Percentiles rank a stretch among this genome's conserved stretches.
phyloP scores from a whole-genome alignment of 92 coral and sea anemone genomes.

The Epizoanthus scotinus region DNA sequence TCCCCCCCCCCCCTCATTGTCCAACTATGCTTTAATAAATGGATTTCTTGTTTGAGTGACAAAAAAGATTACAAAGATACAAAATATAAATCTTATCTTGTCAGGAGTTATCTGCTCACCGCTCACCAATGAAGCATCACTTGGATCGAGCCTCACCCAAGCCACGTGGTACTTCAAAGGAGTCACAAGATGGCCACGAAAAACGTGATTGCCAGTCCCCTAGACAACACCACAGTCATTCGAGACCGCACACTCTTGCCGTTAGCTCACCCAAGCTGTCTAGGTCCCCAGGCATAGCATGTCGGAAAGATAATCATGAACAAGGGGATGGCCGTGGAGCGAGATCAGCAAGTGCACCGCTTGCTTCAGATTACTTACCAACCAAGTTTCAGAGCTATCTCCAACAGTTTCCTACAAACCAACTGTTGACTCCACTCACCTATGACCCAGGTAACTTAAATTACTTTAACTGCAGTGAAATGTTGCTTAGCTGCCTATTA shows the following conservation, averaged over 20 bases:
- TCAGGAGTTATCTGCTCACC: constrained; percentile 22
- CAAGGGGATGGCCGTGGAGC: constrained; percentile 27
- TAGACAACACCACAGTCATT: constrained; percentile 21
- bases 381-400: constrained; percentile 72
- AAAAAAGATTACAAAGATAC: too few relatives aligned
- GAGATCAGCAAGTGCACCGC: constrained; percentile 41
- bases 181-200: constrained; percentile 4
- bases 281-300: constrained; percentile 41
- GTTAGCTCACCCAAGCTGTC: constrained; percentile 21
- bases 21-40: too few relatives aligned
- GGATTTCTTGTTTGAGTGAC: too few relatives aligned
- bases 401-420: constrained; percentile 16
- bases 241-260: constrained; percentile 19
- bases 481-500: not conserved
- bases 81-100: not conserved
- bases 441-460: constrained; percentile 53
- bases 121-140: constrained; percentile 22
- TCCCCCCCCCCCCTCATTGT: too few relatives aligned
- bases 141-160: not conserved
- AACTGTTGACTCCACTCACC: constrained; percentile 56
- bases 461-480: not conserved
- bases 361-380: constrained; percentile 49
- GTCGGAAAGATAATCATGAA: constrained; percentile 3
- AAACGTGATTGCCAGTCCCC: constrained; percentile 32
- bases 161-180: not conserved